These are phyloP conservation scores for Chaunax sp. DNA, from an alignment of 2,797 vertebrate genomes.

Conservation along the genomic window DNA sequence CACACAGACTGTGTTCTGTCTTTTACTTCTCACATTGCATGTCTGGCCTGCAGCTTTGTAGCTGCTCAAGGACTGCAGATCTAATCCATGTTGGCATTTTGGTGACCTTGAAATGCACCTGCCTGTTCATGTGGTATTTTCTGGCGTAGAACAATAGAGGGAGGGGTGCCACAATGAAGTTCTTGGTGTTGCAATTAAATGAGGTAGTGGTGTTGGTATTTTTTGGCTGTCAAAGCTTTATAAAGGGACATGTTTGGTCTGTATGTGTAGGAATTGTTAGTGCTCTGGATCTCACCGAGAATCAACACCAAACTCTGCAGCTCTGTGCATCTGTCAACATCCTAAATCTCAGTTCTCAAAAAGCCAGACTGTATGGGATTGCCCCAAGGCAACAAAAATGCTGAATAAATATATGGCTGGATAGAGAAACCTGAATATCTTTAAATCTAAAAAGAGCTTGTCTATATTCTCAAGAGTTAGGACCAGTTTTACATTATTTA, in stretches of 20 bases:
- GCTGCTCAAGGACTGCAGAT: slow-evolving; percentile 2
- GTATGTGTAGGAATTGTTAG: background rate
- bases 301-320: background rate
- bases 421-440: background rate
- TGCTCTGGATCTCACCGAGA: background rate
- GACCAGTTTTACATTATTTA: slow-evolving; percentile 23
- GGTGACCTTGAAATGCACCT: slow-evolving; percentile 54
- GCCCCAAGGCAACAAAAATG: slow-evolving; percentile 5
- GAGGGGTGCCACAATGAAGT: slow-evolving; percentile 3
- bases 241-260: background rate
- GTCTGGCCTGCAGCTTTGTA: slow-evolving; percentile 4
- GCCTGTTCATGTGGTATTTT: slow-evolving; percentile 39
- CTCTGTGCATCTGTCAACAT: background rate
- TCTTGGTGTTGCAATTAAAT: slow-evolving; percentile 36
- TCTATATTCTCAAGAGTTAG: background rate
- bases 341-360: slow-evolving; percentile 1
- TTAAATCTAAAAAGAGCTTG: background rate
- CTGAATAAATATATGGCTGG: background rate
- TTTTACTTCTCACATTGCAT: background rate
- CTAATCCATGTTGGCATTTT: slow-evolving; percentile 28
- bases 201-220: background rate
- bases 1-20: background rate
- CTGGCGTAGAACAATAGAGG: slow-evolving; percentile 22
- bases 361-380: background rate
- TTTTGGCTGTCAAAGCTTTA: background rate